A percentile compares a stretch with the other conserved stretches of the same genome.
phyloP scores from a whole-genome alignment of 1,140 invertebrate genomes.

The Akabosia matsudoensis region DNA sequence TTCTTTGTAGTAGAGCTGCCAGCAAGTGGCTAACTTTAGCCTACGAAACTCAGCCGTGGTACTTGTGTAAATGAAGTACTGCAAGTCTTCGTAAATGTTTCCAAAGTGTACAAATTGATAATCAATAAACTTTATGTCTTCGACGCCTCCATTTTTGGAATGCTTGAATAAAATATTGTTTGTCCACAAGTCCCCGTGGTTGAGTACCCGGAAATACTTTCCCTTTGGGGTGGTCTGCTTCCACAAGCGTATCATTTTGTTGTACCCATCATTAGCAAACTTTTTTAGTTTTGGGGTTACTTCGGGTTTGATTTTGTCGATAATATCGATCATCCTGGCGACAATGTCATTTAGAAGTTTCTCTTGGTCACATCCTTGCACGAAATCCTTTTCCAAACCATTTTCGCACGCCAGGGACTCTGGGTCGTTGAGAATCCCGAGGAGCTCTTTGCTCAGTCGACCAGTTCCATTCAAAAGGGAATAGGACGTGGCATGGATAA shows the following conservation, averaged over 20 bases:
- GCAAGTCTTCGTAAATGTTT: slow-evolving; percentile 41
- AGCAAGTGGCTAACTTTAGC: slow-evolving; percentile 15
- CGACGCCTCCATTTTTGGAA: slow-evolving; percentile 52
- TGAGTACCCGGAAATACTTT: slow-evolving; percentile 50
- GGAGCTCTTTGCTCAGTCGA: not conserved
- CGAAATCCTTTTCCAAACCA: not conserved
- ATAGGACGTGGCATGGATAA: slow-evolving; percentile 37
- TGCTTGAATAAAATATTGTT: slow-evolving; percentile 67
- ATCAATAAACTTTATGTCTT: slow-evolving; percentile 61
- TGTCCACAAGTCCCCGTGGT: slow-evolving; percentile 65
- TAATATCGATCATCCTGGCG: not conserved
- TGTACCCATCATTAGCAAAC: not conserved
- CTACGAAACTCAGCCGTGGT: slow-evolving; percentile 40
- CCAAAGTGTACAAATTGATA: slow-evolving; percentile 57
- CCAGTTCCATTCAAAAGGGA: not conserved
- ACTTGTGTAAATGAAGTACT: slow-evolving; percentile 39
- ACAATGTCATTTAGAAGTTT: not conserved
- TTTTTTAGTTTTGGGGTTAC: not conserved
- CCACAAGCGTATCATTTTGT: not conserved
- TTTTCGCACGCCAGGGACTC: not conserved
- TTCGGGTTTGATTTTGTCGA: too few relatives aligned
- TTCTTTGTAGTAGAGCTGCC: slow-evolving; percentile 33
- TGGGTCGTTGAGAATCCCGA: not conserved
- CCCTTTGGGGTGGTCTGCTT: not conserved
- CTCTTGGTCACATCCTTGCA: not conserved